A percentile compares a stretch with the other conserved stretches of the same genome.
These are phyloP conservation scores for Ischnura elegans DNA, from an alignment of 2,888 invertebrate genomes.

Conservation along the genomic window DNA sequence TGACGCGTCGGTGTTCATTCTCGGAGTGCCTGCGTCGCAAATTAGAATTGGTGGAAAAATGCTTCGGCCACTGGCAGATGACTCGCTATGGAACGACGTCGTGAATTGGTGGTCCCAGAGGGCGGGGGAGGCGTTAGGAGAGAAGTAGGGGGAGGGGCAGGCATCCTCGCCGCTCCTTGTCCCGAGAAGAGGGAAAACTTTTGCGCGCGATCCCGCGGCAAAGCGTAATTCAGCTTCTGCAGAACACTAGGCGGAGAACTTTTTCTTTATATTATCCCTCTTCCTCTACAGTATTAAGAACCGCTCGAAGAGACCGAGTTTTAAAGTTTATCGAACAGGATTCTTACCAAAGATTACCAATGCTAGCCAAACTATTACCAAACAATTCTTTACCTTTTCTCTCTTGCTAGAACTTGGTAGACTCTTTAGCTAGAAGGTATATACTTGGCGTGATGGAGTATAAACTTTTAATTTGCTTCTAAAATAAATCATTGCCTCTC, in stretches of 20 bases:
- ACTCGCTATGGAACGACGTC: no score
- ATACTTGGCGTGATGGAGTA: background rate
- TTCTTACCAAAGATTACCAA: background rate
- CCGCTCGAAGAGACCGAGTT: background rate
- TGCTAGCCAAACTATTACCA: no score
- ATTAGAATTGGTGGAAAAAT: background rate
- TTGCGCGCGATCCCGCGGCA: background rate
- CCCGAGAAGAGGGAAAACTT: background rate
- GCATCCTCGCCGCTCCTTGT: background rate
- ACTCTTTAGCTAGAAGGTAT: background rate
- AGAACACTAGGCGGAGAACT: background rate
- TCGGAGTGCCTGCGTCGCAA: background rate
- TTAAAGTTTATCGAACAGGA: slow-evolving; percentile 7
- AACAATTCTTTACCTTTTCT: background rate
- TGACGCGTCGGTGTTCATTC: background rate
- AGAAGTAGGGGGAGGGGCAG: no score
- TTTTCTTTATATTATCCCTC: background rate
- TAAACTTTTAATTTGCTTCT: background rate
- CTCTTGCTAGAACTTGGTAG: background rate
- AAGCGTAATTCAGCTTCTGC: background rate
- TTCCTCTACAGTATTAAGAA: background rate
- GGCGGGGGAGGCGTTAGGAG: no score
- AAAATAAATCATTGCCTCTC: background rate
- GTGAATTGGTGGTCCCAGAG: no score
- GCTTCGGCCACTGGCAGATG: background rate